A percentile compares a stretch with the other conserved stretches of the same genome.
These are phyloP conservation scores for Blomia tropicalis DNA, from an alignment of 2,888 invertebrate species.

Conservation along the genomic window DNA sequence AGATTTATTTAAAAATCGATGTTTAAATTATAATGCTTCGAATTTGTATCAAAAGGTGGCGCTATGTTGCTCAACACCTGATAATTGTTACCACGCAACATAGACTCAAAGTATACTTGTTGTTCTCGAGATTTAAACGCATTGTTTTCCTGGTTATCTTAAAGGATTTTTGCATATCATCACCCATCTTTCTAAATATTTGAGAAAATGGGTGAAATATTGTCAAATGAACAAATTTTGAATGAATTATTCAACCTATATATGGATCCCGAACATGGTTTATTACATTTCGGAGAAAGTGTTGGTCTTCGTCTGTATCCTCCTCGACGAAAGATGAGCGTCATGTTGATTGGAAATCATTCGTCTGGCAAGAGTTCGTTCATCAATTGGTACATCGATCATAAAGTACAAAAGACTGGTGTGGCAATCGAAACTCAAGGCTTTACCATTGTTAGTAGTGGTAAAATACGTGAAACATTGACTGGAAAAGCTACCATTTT, in stretches of 20 bases:
- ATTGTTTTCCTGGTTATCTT: too few relatives aligned
- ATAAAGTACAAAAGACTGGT: conserved; percentile 44
- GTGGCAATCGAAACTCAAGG: conserved; percentile 48
- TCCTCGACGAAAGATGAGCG: conserved; percentile 44
- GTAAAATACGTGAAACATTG: conserved; percentile 42
- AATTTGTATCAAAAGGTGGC: too few relatives aligned
- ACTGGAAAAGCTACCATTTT: conserved; percentile 45
- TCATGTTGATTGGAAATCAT: conserved; percentile 44
- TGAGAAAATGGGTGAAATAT: too few relatives aligned
- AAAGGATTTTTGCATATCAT: too few relatives aligned
- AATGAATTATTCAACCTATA: conserved; percentile 42
- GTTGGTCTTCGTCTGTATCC: conserved; percentile 38
- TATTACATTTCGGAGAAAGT: conserved; percentile 40
- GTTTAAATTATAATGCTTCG: too few relatives aligned
- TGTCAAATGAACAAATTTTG: conserved; percentile 41
- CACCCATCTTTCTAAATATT: too few relatives aligned
- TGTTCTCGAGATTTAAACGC: too few relatives aligned
- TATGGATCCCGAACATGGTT: conserved; percentile 40
- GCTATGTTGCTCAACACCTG: too few relatives aligned
- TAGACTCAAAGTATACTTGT: too few relatives aligned
- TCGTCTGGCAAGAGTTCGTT: conserved; percentile 46
- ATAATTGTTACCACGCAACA: too few relatives aligned
- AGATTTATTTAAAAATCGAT: too few relatives aligned
- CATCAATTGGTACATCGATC: conserved; percentile 46
- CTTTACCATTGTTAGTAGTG: conserved; percentile 44